Evolutionary conservation across 2,888 invertebrate species (phyloP), one percentile per base, ranked within the genome.

Genomic region (Escarpia spicata): DNA sequence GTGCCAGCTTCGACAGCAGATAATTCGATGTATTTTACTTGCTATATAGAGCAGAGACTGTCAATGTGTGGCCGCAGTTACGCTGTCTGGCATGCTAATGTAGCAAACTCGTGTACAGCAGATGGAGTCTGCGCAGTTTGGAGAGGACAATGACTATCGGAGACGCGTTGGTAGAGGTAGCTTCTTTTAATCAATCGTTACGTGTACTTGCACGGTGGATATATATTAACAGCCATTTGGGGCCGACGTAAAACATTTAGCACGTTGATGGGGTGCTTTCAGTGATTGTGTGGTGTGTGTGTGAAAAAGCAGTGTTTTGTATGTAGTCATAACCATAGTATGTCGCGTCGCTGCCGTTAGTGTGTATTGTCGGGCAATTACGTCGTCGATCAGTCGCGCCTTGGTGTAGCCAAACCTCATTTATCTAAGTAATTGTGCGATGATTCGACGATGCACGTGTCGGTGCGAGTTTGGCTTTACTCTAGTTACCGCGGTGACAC

Each of bases 181-280:
- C 75, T 75, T 75, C 75, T 26, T 75, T 75, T 75, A 75, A 75
- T 26, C 75, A 75, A 75, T 75, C 75, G 26, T 75, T 75, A 75
- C 75, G 26, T 75, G 75, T 75, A 75, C 19, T 75, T 75, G 75
- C 26, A 75, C 75, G 75, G 75, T 75, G 75, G n/a, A 75, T 75
- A 75, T 75, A 75, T 75, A 26, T 75, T 75, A 26, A 75, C 75
- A 26, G 75, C 75, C 75, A 75, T 26, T 75, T 19, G 19, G 26
- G 75, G 75, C 75, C 26, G 75, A 75, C 75, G 75, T 75, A 75
- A 75, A 15, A 75, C 19, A 75, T 75, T 75, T 75, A 75, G 75
- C 75, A 75, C 75, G 75, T 75, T 75, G 75, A 75, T 75, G 26
- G 75, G n/a, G 75, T 75, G 75, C 75, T 75, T 75, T 75, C 75